Evolutionary conservation across 1,140 invertebrate species (phyloP).

Genomic region (Agraylea sexmaculata): DNA sequence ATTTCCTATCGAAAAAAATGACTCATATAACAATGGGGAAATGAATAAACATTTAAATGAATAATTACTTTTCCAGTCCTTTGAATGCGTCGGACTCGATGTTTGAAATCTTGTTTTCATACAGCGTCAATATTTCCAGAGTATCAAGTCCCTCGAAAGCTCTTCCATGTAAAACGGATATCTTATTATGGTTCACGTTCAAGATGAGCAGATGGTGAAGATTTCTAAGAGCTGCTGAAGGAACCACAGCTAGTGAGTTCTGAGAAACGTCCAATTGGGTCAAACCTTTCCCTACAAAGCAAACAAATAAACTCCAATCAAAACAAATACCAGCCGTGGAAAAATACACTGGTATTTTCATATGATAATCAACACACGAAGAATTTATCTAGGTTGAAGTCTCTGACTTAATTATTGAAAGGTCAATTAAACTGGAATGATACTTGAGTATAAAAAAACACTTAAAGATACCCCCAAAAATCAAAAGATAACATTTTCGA

Average conservation of each 20-base stretch:
- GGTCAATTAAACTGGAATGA: no score
- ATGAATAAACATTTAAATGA: not conserved
- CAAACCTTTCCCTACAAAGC: constrained; percentile 57
- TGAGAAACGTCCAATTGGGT: constrained; percentile 74
- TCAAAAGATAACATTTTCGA: no score
- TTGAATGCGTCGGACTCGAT: constrained; percentile 73
- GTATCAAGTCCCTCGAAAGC: constrained; percentile 77
- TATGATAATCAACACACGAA: no score
- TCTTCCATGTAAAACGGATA: constrained; percentile 54
- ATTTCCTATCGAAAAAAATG: constrained; percentile 44
- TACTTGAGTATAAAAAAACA: no score
- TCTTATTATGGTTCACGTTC: constrained; percentile 81
- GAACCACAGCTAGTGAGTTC: constrained; percentile 62
- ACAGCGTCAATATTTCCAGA: constrained; percentile 74
- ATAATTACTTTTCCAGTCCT: constrained; percentile 69
- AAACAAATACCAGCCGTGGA: no score
- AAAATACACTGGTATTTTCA: no score
- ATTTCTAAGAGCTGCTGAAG: constrained; percentile 65
- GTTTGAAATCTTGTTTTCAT: constrained; percentile 70
- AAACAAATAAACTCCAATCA: constrained; percentile 6
- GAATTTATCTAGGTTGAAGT: no score
- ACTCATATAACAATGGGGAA: constrained; percentile 4
- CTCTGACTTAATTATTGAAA: no score
- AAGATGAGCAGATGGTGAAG: constrained; percentile 73
- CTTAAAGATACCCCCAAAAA: no score